Percentiles rank a stretch among this genome's conserved stretches.
Conservation (phyloP, 2,888 invertebrate genomes). For the Tetragonula carbonaria region DNA sequence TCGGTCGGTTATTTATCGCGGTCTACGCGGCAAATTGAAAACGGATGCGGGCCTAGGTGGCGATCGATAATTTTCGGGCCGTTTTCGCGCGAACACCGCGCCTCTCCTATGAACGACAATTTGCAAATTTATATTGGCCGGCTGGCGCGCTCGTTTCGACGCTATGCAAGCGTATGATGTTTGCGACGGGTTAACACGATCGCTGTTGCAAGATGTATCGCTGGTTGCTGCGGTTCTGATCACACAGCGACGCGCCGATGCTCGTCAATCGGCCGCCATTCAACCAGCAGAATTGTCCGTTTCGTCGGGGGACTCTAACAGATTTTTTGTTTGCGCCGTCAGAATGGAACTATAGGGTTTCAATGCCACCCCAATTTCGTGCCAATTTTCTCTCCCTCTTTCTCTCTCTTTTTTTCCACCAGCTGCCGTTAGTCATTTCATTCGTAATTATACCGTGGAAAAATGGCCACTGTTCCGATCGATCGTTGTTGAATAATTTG, state of each 20-base stretch:
- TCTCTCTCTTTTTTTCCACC: neutral
- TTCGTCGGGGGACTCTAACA: neutral
- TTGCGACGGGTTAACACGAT: constrained; percentile 48
- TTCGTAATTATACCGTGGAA: neutral
- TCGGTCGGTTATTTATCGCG: constrained; percentile 15
- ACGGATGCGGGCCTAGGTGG: constrained; percentile 35
- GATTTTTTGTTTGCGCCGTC: constrained; percentile 8
- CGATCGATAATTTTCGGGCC: constrained; percentile 42
- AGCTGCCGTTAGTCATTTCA: no score
- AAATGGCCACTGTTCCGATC: neutral
- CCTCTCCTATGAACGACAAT: constrained; percentile 25
- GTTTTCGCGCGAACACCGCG: constrained; percentile 26
- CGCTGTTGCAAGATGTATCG: constrained; percentile 44
- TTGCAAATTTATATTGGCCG: constrained; percentile 31
- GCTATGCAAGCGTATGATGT: constrained; percentile 45
- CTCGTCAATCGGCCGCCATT: constrained; percentile 21
- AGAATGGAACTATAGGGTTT: neutral
- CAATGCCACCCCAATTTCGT: neutral
- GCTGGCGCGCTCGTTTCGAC: constrained; percentile 5
- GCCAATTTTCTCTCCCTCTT: neutral
- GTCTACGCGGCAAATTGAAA: constrained; percentile 30
- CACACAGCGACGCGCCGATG: constrained; percentile 23
- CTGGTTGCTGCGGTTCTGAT: constrained; percentile 37
- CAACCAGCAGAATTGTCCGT: constrained; percentile 24
- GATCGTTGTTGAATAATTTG: neutral